Conservation (phyloP, 2,113 vertebrate genomes). For the Myrmecobius fasciatus region DNA sequence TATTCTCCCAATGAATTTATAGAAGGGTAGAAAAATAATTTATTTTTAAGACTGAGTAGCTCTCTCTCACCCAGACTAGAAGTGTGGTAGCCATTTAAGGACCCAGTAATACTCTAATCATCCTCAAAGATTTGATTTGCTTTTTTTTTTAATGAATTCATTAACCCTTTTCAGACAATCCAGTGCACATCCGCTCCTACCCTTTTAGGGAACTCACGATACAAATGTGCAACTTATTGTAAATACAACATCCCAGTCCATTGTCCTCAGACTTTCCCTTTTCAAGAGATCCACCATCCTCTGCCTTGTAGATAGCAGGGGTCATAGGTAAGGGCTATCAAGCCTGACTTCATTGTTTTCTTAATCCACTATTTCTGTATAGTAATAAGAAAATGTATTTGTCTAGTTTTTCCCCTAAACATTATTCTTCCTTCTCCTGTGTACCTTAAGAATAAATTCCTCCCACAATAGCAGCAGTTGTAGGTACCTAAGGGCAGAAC, state of each 20-base stretch:
- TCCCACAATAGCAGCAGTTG: background rate
- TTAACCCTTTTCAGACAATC: background rate
- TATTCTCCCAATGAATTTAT: background rate
- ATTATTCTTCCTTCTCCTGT: no score
- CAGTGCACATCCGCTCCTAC: background rate
- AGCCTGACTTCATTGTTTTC: background rate
- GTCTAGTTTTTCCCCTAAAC: background rate
- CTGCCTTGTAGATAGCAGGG: background rate
- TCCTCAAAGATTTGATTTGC: background rate
- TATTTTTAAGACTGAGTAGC: background rate
- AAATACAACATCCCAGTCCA: background rate
- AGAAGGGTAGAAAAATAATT: background rate
- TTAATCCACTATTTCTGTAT: background rate
- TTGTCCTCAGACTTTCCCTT: background rate
- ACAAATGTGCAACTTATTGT: background rate
- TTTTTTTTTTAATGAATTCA: background rate
- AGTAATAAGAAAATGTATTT: background rate
- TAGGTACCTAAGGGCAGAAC: background rate
- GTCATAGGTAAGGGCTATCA: background rate
- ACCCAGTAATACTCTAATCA: background rate
- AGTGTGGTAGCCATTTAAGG: background rate
- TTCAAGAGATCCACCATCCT: background rate
- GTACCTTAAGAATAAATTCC: background rate
- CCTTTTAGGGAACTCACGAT: background rate
- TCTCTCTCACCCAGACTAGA: background rate